Percentiles rank a stretch among this genome's conserved stretches.
phyloP scores from a whole-genome alignment of 2,113 vertebrate species.

The Rhea americana region DNA sequence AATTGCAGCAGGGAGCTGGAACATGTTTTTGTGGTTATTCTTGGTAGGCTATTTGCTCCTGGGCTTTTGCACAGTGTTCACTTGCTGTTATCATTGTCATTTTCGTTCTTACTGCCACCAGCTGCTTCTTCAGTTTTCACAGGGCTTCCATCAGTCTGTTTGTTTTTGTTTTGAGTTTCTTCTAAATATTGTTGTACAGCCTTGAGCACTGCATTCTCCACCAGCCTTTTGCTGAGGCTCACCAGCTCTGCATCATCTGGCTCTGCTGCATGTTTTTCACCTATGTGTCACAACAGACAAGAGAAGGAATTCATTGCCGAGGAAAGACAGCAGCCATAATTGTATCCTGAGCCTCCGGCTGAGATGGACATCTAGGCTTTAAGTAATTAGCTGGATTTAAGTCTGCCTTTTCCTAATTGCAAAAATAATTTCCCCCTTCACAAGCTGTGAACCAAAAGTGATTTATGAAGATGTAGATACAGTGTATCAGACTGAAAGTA shows the following conservation, averaged over 20 bases:
- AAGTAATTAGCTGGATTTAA: neutral
- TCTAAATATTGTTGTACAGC: constrained; percentile 90
- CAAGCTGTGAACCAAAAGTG: neutral
- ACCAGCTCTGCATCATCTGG: constrained; percentile 87
- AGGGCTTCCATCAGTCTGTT: constrained; percentile 75
- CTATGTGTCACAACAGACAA: constrained; percentile 83
- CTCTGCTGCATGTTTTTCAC: constrained; percentile 82
- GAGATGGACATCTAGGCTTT: neutral
- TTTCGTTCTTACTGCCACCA: constrained; percentile 55
- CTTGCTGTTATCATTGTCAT: constrained; percentile 64
- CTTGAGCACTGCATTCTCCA: constrained; percentile 87
- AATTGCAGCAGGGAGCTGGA: constrained; percentile 45
- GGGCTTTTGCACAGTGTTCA: constrained; percentile 53
- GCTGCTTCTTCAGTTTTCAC: constrained; percentile 62
- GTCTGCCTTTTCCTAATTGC: neutral
- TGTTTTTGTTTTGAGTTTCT: constrained; percentile 83
- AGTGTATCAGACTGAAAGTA: neutral
- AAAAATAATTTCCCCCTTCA: neutral
- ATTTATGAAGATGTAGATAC: neutral
- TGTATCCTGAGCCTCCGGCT: neutral
- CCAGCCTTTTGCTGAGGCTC: constrained; percentile 88
- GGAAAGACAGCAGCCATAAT: neutral
- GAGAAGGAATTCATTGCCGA: constrained; percentile 72
- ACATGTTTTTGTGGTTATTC: neutral
- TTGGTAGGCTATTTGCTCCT: neutral